Base-by-base conservation (phyloP, 1,140 invertebrate species). In the Leptinotarsa undecemlineata region DNA sequence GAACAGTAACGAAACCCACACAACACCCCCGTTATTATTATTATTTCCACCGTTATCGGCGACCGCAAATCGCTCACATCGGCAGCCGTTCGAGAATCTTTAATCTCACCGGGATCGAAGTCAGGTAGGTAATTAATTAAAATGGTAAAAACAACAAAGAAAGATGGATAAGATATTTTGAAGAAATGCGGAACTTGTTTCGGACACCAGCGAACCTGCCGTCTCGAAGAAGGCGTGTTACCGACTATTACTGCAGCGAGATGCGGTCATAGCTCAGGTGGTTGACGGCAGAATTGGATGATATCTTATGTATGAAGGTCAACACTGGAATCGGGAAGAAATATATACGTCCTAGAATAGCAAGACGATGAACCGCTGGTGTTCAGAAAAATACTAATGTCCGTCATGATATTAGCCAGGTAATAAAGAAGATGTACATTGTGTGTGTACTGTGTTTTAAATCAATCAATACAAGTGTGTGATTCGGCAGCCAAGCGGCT, bases 181-280 rank as follows among this genome's bases (percentile, higher is more conserved):
- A 68, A 74, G 66, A 69, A 77, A 77, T 74, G 76, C 76, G 76
- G 76, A 77, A 77, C 76, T 77, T 26, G 76, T 77, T 77, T 77
- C n/a, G 71, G 71, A 26, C 69, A 57, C 69, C 69, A 61, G 21
- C 60, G 48, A 71, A 71, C 69, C 69, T 61, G 69, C 48, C 48
- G 48, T 19, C 19, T 42, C n/a, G 66, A 21, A 60, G 47, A 47
- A 71, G 69, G 69, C 69, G 69, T 71, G 57, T 57, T 60, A 61
- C 69, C 48, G 69, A 20, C 20, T 61, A 61, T 71, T 71, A 71
- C 48, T 19, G 26, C 69, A 61, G 69, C 17, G 19, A 60, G 23
- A 61, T 71, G 48, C 69, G 15, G 68, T 26, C 47, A 26, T 71
- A 71, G 69, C 11, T 20, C 69, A n/a, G 69, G 48, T 71, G 69